Conservation (phyloP, 1,140 invertebrate genomes). For the Drosophila tani region DNA sequence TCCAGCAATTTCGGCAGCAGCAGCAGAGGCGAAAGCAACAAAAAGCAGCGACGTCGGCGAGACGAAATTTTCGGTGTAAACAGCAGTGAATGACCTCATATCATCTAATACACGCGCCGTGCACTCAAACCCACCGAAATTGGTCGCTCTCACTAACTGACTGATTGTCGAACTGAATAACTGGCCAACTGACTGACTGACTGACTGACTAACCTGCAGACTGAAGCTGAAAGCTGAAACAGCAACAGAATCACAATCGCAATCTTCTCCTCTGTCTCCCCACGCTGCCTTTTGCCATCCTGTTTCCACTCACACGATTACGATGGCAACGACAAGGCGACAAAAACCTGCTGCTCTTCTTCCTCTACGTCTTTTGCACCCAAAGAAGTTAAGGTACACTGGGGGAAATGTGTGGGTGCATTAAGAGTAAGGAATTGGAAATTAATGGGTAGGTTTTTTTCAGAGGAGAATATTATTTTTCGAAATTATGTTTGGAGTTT, state of each 20-base stretch:
- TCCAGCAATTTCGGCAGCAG: constrained; percentile 45
- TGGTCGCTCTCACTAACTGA: constrained; percentile 31
- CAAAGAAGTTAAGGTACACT: constrained; percentile 30
- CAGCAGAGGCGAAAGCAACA: constrained; percentile 24
- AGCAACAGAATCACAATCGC: constrained; percentile 56
- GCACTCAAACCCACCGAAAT: constrained; percentile 67
- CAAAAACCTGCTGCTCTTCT: constrained; percentile 54
- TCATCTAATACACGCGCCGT: constrained; percentile 82
- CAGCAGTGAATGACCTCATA: constrained; percentile 84
- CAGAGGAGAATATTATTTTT: neutral
- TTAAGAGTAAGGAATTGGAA: neutral
- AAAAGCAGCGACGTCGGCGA: constrained; percentile 48
- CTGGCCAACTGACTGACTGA: constrained; percentile 20
- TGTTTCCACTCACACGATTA: constrained; percentile 23
- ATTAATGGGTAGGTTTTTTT: neutral
- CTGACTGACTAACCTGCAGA: constrained; percentile 72
- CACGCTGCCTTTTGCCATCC: neutral
- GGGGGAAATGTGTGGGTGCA: neutral
- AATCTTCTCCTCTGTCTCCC: constrained; percentile 22
- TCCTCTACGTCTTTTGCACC: constrained; percentile 41
- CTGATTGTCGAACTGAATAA: constrained; percentile 27
- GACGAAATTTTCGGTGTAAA: constrained; percentile 78
- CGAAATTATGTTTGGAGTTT: neutral
- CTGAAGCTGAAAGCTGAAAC: constrained; percentile 43
- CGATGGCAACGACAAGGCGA: constrained; percentile 53